Evolutionary conservation across 1,140 invertebrate genomes (phyloP), one percentile per base, ranked within the genome.

Genomic region (Ladona fulva): DNA sequence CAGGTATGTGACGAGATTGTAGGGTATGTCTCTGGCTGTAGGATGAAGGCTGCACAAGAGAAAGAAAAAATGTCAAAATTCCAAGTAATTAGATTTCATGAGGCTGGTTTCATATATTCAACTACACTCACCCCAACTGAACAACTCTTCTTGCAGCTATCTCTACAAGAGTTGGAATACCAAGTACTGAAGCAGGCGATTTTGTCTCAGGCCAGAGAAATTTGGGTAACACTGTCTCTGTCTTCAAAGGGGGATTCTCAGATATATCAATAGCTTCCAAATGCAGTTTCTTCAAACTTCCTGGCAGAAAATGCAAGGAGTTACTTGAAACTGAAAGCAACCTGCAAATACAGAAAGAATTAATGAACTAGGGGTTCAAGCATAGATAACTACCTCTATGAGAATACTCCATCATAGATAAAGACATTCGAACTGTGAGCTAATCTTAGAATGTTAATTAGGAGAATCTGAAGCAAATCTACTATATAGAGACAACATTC

Each of bases 1-100:
- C 78, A 92, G 84, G 82, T 88, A 90, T 59, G 87, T 82, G 0
- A 90, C 87, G 42, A 92, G 81, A 37, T 87, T 90, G 77, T 82
- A 80, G 12, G 90, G 90, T 81, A 92, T 87, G 24, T 86, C 85
- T 78, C 87, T 87, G n/a, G 86, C 82, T 79, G 87, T 85, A 83
- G 91, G 91, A 25, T 82, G 83, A 42, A 88, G 81, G 77, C 87
- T 86, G 77, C 1, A 37, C 8, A 37, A 37, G 29, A 37, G 8
- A 74, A 78, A 78, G 22, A 74, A 80, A 82, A 86, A 44, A 83
- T 77, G 78, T 74, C 24, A 42, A 79, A 79, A 79, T 74, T 77
- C 74, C 78, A 77, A 24, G 42, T 77, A 66, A 22, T 12, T 6
- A 12, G n/a, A 66, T 22, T 66, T 66, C 12, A 12, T 66, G 12